Base-by-base conservation (phyloP, 2,797 vertebrate genomes). In the Zenarchopterus dispar region DNA sequence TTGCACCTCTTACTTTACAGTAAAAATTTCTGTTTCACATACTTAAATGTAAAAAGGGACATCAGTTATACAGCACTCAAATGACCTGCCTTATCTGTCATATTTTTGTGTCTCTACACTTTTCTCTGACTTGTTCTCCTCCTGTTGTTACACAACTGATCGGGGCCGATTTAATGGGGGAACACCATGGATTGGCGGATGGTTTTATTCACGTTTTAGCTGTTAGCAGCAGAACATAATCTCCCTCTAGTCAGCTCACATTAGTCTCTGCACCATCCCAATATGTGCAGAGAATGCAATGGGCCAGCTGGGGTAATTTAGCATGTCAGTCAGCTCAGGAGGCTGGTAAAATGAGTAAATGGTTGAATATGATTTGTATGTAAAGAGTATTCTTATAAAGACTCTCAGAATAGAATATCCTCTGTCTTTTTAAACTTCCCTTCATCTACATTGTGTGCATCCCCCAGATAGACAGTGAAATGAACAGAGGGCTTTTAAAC, bases 401-500 rank as follows among this genome's bases (percentile, higher is more conserved):
- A 81, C 68, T 79, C 72, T 91, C 64, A 77, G 84, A 88, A 88
- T 86, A 88, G 80, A 86, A 90, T 85, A 77, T 81, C 84, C 82
- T 77, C 75, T 69, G 54, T 84, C 72, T 84, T 86, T 84, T 85
- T 82, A 78, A 84, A 86, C 75, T 76, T 81, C 66, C 75, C 77
- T 80, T 88, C 81, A 76, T 91, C 84, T 82, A 87, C 84, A 89
- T 92, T 93, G 87, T 93, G 81, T 84, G 88, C 86, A 81, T 88
- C 86, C 78, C 75, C 81, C 74, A 85, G 89, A 92, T 86, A 92
- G 87, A 88, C 84, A 90, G 82, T 80, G 66, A 77, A 92, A 91
- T 90, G 90, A 92, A 90, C 82, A 87, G 86, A 87, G 81, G 84
- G 91, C 89, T 90, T 92, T 92, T 90, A 93, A 92, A 92, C 84